These are phyloP conservation scores for Pipra filicauda DNA, from an alignment of 2,113 vertebrate genomes.

Conservation along the genomic window DNA sequence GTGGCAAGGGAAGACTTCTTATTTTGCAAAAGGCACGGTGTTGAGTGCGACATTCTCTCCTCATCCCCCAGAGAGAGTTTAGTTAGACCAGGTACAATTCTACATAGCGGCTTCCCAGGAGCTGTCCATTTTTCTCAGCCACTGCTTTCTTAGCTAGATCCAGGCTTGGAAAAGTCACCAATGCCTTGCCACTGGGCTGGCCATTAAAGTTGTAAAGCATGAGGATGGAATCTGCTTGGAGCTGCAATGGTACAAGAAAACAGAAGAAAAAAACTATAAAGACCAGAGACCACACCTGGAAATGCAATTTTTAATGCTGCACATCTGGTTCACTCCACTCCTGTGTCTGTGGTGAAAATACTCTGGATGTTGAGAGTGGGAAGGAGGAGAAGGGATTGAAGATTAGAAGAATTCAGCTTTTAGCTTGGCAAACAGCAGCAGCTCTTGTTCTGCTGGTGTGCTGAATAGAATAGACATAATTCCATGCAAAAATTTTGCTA, in stretches of 20 bases:
- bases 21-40: slow-evolving; percentile 25
- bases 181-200: slow-evolving; percentile 88
- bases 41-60: slow-evolving; percentile 3
- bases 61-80: neutral
- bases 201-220: slow-evolving; percentile 88
- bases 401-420: neutral
- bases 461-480: neutral
- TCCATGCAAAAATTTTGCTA: neutral
- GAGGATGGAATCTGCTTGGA: slow-evolving; percentile 85
- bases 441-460: neutral
- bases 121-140: slow-evolving; percentile 78
- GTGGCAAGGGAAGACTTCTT: slow-evolving; percentile 35
- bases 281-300: neutral
- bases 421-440: neutral
- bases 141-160: slow-evolving; percentile 83
- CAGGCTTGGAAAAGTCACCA: slow-evolving; percentile 87
- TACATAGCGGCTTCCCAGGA: slow-evolving; percentile 79
- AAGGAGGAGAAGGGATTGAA: neutral
- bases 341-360: neutral
- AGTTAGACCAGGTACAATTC: slow-evolving; percentile 78
- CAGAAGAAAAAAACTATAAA: neutral
- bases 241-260: slow-evolving; percentile 68
- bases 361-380: neutral
- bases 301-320: neutral
- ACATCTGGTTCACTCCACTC: neutral